Percentiles rank a stretch among this genome's conserved stretches.
phyloP scores from a whole-genome alignment of 2,113 vertebrate species.

The Erythrocercus mccallii region DNA sequence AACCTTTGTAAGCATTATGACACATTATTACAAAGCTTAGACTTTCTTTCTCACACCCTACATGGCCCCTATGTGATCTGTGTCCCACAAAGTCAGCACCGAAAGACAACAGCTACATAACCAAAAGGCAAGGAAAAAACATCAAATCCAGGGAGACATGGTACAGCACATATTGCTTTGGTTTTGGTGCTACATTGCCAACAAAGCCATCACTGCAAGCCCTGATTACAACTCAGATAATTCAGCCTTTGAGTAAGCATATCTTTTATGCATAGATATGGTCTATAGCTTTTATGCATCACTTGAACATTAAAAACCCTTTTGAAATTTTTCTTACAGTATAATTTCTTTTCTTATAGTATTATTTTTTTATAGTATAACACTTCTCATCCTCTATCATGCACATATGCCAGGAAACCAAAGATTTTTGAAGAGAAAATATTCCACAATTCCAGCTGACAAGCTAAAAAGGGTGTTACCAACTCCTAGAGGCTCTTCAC shows the following conservation, averaged over 20 bases:
- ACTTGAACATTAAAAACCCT: background rate
- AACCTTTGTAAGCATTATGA: background rate
- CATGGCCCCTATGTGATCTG: background rate
- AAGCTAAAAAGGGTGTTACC: background rate
- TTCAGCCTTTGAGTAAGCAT: background rate
- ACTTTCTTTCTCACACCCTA: background rate
- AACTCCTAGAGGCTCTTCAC: background rate
- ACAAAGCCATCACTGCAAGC: background rate
- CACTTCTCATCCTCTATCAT: rapidly evolving
- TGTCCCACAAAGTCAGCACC: background rate
- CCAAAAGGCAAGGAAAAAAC: background rate
- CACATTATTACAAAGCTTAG: background rate
- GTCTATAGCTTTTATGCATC: background rate
- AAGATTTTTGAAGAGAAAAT: background rate
- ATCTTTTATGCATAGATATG: background rate
- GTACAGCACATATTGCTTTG: background rate
- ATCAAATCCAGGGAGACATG: background rate
- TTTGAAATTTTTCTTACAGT: background rate
- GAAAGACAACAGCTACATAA: background rate
- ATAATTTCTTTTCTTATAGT: no score
- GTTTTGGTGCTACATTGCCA: background rate
- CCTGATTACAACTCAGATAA: background rate
- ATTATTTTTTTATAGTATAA: background rate
- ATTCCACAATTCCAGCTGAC: background rate
- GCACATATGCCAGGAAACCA: background rate